Evolutionary conservation across 1,140 invertebrate species (phyloP).

Genomic region (Hyposmocoma kahamanoa): DNA sequence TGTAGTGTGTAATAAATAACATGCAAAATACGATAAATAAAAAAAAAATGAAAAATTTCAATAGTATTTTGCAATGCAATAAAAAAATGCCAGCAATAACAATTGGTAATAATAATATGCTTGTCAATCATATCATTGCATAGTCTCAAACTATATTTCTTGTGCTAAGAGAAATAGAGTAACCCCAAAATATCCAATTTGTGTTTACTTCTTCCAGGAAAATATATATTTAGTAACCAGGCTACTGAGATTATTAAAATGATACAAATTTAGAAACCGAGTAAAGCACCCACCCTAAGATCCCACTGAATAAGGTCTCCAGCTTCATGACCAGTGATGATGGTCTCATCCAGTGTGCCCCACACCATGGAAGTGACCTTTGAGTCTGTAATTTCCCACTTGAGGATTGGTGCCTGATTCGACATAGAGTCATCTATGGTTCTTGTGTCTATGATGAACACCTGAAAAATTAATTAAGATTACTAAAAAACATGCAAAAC

Average conservation of each 20-base stretch:
- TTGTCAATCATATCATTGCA: too few relatives aligned
- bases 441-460: constrained; percentile 88
- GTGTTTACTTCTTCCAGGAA: not conserved
- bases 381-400: constrained; percentile 73
- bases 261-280: not conserved
- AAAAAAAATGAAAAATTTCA: too few relatives aligned
- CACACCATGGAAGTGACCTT: constrained; percentile 95
- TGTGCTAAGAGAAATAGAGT: not conserved
- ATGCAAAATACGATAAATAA: too few relatives aligned
- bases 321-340: constrained; percentile 96
- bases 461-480: constrained; percentile 34
- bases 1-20: too few relatives aligned
- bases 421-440: constrained; percentile 78
- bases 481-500: too few relatives aligned
- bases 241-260: not conserved
- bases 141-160: too few relatives aligned
- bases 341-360: constrained; percentile 92
- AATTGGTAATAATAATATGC: too few relatives aligned
- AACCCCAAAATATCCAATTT: not conserved
- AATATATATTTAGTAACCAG: not conserved
- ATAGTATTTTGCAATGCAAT: too few relatives aligned
- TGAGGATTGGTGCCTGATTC: constrained; percentile 59
- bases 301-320: constrained; percentile 95
- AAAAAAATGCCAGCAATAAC: too few relatives aligned
- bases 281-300: constrained; percentile 77